phyloP scores from a whole-genome alignment of 2,797 vertebrate species.

The Coregonus ussuriensis region DNA sequence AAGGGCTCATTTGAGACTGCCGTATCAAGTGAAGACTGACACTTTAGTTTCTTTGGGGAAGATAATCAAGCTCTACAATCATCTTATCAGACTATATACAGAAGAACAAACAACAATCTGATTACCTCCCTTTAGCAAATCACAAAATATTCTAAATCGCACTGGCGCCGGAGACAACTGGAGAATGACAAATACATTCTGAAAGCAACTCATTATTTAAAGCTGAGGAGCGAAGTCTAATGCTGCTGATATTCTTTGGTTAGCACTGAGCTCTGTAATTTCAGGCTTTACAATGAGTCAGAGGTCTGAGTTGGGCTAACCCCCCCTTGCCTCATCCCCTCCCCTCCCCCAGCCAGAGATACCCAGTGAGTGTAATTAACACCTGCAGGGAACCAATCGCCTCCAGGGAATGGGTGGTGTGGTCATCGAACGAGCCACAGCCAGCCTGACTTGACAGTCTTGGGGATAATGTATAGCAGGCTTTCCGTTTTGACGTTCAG shows the following conservation, averaged over 20 bases:
- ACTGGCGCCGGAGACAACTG: conserved; percentile 5
- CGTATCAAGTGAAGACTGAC: conserved; percentile 30
- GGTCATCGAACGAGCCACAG: conserved; percentile 51
- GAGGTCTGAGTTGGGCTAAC: conserved; percentile 42
- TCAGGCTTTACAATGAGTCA: conserved; percentile 64
- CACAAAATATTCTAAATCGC: conserved; percentile 1
- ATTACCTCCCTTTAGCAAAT: conserved; percentile 22
- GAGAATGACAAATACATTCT: conserved; percentile 19
- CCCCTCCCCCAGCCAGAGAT: conserved; percentile 25
- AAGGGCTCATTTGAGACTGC: conserved; percentile 42
- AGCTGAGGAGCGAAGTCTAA: conserved; percentile 35
- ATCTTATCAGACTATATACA: conserved; percentile 14
- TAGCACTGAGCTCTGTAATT: conserved; percentile 60
- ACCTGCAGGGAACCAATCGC: conserved; percentile 37
- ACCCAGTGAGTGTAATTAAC: conserved; percentile 46
- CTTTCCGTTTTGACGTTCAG: conserved; percentile 48
- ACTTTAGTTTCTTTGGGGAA: conserved; percentile 20
- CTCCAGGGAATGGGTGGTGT: conserved; percentile 48
- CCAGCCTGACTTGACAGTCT: conserved; percentile 15
- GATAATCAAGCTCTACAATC: conserved; percentile 32
- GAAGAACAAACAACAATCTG: conserved; percentile 42
- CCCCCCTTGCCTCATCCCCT: conserved; percentile 6
- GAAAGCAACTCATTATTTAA: conserved; percentile 36
- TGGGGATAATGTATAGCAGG: conserved; percentile 59
- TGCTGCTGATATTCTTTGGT: conserved; percentile 44